A percentile compares a stretch with the other conserved stretches of the same genome.
phyloP scores from a whole-genome alignment of 2,797 vertebrate genomes.

The Acropternis orthonyx region DNA sequence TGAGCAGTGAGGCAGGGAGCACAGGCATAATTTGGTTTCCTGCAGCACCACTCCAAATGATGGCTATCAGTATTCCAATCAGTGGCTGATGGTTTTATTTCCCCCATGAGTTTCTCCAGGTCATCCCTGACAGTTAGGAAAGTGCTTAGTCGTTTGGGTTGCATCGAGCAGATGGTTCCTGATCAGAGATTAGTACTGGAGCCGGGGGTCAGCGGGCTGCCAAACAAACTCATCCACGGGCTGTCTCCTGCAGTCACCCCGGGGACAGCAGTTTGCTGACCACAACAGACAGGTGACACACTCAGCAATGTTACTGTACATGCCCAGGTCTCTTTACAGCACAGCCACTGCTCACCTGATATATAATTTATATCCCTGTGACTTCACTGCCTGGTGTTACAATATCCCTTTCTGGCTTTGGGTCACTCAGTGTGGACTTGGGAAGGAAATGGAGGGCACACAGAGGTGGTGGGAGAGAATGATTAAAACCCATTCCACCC shows the following conservation, averaged over 20 bases:
- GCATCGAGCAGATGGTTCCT: slow-evolving; percentile 81
- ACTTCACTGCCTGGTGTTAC: slow-evolving; percentile 13
- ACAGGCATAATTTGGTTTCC: slow-evolving; percentile 59
- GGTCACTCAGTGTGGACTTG: background rate
- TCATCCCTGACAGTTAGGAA: slow-evolving; percentile 64
- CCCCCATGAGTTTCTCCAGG: slow-evolving; percentile 75
- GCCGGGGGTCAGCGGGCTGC: slow-evolving; percentile 69
- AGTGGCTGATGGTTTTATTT: slow-evolving; percentile 73
- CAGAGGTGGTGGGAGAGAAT: background rate
- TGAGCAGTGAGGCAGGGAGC: slow-evolving; percentile 37
- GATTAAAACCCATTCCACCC: background rate
- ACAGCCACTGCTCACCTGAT: background rate
- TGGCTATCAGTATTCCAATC: slow-evolving; percentile 71
- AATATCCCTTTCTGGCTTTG: background rate
- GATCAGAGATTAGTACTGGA: slow-evolving; percentile 79
- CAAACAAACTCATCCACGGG: slow-evolving; percentile 42
- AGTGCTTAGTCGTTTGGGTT: slow-evolving; percentile 67
- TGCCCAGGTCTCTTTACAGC: background rate
- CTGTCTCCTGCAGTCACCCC: background rate
- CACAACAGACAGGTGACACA: slow-evolving; percentile 25
- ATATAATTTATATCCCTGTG: slow-evolving; percentile 28
- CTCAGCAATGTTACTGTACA: background rate
- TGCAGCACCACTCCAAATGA: slow-evolving; percentile 60
- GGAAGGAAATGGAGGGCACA: slow-evolving; percentile 1
- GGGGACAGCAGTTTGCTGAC: slow-evolving; percentile 47